These are phyloP conservation scores for Malacosoma neustria DNA, from an alignment of 2,888 invertebrate species.

Conservation along the genomic window DNA sequence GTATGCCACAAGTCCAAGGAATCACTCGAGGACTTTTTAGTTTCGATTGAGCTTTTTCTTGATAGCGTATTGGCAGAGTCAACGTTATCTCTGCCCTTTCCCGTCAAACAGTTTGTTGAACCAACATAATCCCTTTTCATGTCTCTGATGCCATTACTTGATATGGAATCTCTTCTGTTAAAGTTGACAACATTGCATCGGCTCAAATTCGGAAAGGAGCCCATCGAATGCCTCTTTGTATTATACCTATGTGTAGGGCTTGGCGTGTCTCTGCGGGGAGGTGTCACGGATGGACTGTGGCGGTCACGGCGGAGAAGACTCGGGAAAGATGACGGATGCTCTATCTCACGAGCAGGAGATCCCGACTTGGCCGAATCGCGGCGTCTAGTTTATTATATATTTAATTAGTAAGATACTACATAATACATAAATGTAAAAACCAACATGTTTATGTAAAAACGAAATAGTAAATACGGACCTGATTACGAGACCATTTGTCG, in stretches of 20 bases:
- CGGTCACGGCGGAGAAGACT: slow-evolving; percentile 78
- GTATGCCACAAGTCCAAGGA: slow-evolving; percentile 81
- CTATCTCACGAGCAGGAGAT: slow-evolving; percentile 74
- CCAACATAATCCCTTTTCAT: slow-evolving; percentile 73
- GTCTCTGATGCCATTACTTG: slow-evolving; percentile 51
- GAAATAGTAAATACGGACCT: slow-evolving; percentile 37
- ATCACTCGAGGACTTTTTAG: slow-evolving; percentile 78
- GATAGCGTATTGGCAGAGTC: slow-evolving; percentile 53
- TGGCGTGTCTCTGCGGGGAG: slow-evolving; percentile 64
- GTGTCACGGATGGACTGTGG: slow-evolving; percentile 61
- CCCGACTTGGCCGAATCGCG: slow-evolving; percentile 76
- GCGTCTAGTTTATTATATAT: slow-evolving; percentile 54
- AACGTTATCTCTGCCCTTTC: slow-evolving; percentile 58
- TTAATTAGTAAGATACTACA: slow-evolving; percentile 10
- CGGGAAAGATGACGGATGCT: slow-evolving; percentile 83
- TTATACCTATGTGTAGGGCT: slow-evolving; percentile 54
- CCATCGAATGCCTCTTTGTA: slow-evolving; percentile 60
- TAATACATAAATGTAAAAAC: background rate
- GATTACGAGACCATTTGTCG: slow-evolving; percentile 61
- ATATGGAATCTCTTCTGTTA: slow-evolving; percentile 56
- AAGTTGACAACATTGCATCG: slow-evolving; percentile 54
- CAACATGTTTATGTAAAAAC: slow-evolving; percentile 3
- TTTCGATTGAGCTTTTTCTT: slow-evolving; percentile 68
- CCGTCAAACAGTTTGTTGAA: slow-evolving; percentile 42
- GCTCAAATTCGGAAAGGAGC: slow-evolving; percentile 54